Conservation (phyloP, 2,888 invertebrate species). For the Cryptus armator region DNA sequence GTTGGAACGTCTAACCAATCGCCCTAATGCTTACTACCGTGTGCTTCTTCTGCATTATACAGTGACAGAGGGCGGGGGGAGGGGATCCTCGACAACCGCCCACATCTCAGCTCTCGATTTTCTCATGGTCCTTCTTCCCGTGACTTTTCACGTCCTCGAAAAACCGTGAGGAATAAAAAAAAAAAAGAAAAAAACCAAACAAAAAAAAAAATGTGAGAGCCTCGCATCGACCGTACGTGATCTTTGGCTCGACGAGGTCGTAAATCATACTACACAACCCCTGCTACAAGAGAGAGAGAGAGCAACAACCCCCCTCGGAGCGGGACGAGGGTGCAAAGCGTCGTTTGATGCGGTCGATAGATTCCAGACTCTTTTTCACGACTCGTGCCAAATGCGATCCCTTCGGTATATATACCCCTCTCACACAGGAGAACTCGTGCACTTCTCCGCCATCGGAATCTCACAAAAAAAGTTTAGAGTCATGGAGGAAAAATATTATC, state of each 20-base stretch:
- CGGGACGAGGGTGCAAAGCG: constrained; percentile 64
- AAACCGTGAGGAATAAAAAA: constrained; percentile 63
- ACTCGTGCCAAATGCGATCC: constrained; percentile 62
- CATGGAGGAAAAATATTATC: constrained; percentile 27
- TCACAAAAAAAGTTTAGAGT: constrained; percentile 31
- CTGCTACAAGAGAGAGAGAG: constrained; percentile 16
- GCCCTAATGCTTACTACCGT: constrained; percentile 74
- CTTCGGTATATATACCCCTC: constrained; percentile 19
- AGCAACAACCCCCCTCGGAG: constrained; percentile 4
- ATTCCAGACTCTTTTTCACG: constrained; percentile 65
- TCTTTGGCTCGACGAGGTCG: constrained; percentile 70
- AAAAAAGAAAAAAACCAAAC: constrained; percentile 64
- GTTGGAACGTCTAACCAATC: constrained; percentile 75
- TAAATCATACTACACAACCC: constrained; percentile 68
- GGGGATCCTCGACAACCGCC: constrained; percentile 61
- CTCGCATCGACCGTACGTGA: constrained; percentile 72
- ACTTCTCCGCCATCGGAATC: constrained; percentile 9
- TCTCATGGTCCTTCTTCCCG: constrained; percentile 3
- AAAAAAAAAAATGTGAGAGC: constrained; percentile 67
- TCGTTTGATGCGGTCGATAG: constrained; percentile 70
- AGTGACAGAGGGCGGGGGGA: constrained; percentile 60
- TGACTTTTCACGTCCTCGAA: constrained; percentile 60
- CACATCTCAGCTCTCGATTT: constrained; percentile 25
- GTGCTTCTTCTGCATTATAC: constrained; percentile 75
- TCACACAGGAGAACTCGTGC: neutral